Conservation (phyloP, 2,888 invertebrate species). For the Sinotaia quadrata region DNA sequence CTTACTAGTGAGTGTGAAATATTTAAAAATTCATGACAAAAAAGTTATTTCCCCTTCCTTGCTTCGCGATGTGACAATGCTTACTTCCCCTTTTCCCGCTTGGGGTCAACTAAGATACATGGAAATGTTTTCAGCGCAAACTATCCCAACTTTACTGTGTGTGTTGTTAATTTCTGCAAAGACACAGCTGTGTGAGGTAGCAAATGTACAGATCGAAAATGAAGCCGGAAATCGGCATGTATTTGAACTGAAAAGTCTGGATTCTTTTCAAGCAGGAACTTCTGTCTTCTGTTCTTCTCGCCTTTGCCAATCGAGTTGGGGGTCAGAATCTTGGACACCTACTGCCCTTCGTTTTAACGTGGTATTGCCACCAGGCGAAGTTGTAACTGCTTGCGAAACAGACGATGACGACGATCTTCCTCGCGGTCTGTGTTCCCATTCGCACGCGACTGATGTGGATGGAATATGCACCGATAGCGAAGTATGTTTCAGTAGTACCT, state of each 20-base stretch:
- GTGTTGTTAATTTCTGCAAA: not conserved
- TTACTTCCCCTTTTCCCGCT: not conserved
- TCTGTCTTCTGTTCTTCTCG: conserved; percentile 20
- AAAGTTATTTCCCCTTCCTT: conserved; percentile 10
- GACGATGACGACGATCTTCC: conserved; percentile 39
- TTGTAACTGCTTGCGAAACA: conserved; percentile 50
- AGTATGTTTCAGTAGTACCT: no score
- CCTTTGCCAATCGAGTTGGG: conserved; percentile 10
- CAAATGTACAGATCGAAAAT: conserved; percentile 59
- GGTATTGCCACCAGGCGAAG: conserved; percentile 53
- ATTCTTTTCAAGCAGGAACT: conserved; percentile 34
- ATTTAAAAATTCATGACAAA: no score
- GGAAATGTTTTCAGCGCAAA: conserved; percentile 13
- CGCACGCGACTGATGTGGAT: not conserved
- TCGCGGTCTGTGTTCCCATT: conserved; percentile 45
- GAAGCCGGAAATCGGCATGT: conserved; percentile 61
- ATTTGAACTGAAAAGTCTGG: conserved; percentile 54
- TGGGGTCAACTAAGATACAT: conserved; percentile 4
- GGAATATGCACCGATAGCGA: not conserved
- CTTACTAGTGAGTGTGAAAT: no score
- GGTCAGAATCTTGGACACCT: conserved; percentile 28
- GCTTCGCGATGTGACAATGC: no score
- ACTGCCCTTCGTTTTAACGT: conserved; percentile 50
- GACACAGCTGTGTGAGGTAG: conserved; percentile 41
- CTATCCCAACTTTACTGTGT: conserved; percentile 1